A percentile compares a stretch with the other conserved stretches of the same genome.
Evolutionary conservation across 2,888 invertebrate species (phyloP).

Genomic region (Oeneis ivallda): DNA sequence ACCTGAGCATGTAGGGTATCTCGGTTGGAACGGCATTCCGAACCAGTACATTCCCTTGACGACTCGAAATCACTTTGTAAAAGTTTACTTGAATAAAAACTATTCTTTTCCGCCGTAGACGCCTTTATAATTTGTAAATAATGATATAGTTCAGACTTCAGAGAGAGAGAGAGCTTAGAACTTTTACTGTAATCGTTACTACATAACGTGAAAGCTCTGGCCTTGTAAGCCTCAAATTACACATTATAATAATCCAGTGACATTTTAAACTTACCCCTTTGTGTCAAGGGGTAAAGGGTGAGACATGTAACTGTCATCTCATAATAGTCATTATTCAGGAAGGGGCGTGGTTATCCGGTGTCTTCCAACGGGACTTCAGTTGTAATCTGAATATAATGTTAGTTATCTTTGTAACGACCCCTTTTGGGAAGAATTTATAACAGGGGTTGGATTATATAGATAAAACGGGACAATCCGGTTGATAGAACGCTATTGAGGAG

Average conservation of each 20-base stretch:
- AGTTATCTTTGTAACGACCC: constrained; percentile 47
- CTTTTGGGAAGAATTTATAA: constrained; percentile 24
- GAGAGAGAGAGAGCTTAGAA: too few relatives aligned
- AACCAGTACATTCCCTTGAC: too few relatives aligned
- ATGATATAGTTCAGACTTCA: too few relatives aligned
- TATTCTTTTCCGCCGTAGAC: too few relatives aligned
- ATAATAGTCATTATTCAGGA: constrained; percentile 54
- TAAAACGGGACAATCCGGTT: constrained; percentile 34
- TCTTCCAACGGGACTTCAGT: constrained; percentile 65
- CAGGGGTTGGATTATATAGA: constrained; percentile 15
- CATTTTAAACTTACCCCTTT: constrained; percentile 40
- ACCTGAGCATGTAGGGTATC: too few relatives aligned
- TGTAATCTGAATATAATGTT: constrained; percentile 62
- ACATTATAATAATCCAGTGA: constrained; percentile 35
- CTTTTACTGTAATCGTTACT: neutral
- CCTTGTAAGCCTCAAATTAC: constrained; percentile 26
- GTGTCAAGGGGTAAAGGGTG: constrained; percentile 46
- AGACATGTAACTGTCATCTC: constrained; percentile 66
- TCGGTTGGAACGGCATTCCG: too few relatives aligned
- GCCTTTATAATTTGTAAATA: neutral
- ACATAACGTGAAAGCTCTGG: neutral
- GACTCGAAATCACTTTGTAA: too few relatives aligned
- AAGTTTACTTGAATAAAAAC: too few relatives aligned
- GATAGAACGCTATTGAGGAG: constrained; percentile 17
- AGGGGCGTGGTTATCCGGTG: constrained; percentile 73